Evolutionary conservation across 2,888 invertebrate genomes (phyloP).

Genomic region (Drosophila acutilabella): DNA sequence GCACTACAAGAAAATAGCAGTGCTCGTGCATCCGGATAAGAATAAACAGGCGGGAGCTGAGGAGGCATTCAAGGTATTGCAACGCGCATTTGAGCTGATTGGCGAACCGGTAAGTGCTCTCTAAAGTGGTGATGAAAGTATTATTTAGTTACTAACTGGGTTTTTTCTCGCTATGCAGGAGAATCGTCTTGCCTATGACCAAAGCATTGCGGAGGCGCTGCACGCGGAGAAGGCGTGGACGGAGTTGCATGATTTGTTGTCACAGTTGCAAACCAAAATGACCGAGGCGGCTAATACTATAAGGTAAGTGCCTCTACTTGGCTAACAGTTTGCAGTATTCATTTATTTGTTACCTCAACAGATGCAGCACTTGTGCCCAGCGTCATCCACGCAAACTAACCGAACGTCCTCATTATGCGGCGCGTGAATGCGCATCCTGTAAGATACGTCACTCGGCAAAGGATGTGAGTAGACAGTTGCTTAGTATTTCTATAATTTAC

Average conservation of each 20-base stretch:
- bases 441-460: conserved; percentile 95
- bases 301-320: conserved; percentile 82
- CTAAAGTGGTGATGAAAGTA: no score
- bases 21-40: conserved; percentile 98
- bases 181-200: conserved; percentile 90
- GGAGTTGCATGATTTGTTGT: conserved; percentile 93
- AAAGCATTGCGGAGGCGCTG: conserved; percentile 90
- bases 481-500: no score
- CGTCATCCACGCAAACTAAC: conserved; percentile 95
- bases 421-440: conserved; percentile 95
- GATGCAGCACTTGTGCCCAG: conserved; percentile 97
- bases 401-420: conserved; percentile 95
- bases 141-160: background rate
- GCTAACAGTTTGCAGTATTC: background rate
- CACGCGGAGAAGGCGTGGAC: conserved; percentile 95
- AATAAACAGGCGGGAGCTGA: conserved; percentile 97
- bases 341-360: conserved; percentile 60
- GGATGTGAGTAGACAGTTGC: conserved; percentile 87
- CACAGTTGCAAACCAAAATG: conserved; percentile 96
- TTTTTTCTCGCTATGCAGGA: conserved; percentile 86
- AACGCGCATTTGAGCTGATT: conserved; percentile 97
- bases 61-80: conserved; percentile 97
- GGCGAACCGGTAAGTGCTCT: conserved; percentile 90
- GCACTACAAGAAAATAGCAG: conserved; percentile 96
- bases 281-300: conserved; percentile 97